Base-by-base conservation (phyloP, 2,797 vertebrate genomes). In the Characodon lateralis region DNA sequence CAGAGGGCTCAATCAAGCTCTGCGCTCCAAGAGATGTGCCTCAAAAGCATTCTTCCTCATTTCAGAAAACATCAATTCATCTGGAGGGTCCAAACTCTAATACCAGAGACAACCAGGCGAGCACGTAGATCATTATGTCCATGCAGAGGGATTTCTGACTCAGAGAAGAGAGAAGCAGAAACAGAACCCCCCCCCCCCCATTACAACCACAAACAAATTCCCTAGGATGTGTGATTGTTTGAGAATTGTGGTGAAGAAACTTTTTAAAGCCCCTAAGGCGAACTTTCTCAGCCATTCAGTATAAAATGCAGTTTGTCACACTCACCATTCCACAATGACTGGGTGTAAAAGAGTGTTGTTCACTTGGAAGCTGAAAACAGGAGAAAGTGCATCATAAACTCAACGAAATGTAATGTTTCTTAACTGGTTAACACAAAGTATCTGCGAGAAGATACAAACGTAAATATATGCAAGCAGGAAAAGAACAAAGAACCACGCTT, bases 301-400 rank as follows among this genome's bases (percentile, higher is more conserved):
- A 51, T 26, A 26, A 68, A 69, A 43, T 46, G 10, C 14, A 0
- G 22, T 51, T 73, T 26, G 39, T 74, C 71, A 51, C 68, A 95
- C 97, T 95, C 81, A 99, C 97, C 97, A 98, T 90, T 99, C 98
- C 78, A 97, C 97, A 26, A 98, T 98, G 83, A 98, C 96, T 2
- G 97, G 97, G 86, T 99, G 97, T 79, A 98, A 92, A 72, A 96
- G 89, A 28, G 89, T 94, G 90, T 98, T 99, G 93, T 99, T 97
- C 84, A 99, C 97, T 18, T 93, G 92, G 87, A 98, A 99, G 66
- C 98, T 99, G 85, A 72, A 71, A 24, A 81, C 41, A 43, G 0
- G 0, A 75, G 1, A 78, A 73, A 68, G 9, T 43, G 0, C 2
- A 51, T 13, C 6, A 78, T 71, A 39, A 71, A 26, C 43, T 55